Base-by-base conservation (phyloP, 2,797 vertebrate genomes). In the Discoglossus pictus region DNA sequence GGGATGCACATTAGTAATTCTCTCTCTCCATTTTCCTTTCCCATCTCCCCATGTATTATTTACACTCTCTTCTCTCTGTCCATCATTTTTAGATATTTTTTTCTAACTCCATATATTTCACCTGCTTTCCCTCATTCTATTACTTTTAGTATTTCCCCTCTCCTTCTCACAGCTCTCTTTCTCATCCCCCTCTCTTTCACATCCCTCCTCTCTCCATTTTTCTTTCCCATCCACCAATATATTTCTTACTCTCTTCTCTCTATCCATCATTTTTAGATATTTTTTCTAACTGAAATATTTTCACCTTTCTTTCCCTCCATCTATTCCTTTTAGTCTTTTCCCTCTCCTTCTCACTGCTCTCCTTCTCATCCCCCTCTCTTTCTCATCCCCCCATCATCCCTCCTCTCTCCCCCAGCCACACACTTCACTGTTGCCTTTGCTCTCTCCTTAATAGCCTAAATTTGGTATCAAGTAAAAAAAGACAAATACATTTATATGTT, bases 41-140 rank as follows among this genome's bases (percentile, higher is more conserved):
- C 31, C 38, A 31, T 35, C 34, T 38, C 34, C 16, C 7, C 12
- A 2, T 34, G 9, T 53, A 15, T 36, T 24, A 6, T 4, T 35
- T 15, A 18, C 15, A 34, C 13, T 53, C n/a, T 20, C 21, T 8
- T 18, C 36, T 68, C 61, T 61, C 71, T 68, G 54, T n/a, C 35
- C 35, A 50, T 52, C 44, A 43, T 48, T 47, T 21, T 31, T 12
- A 31, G 24, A 15, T 53, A 9, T n/a, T 53, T 44, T 15, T 17
- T 44, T 44, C n/a, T 44, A 3, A 7, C 42, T 8, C 4, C 16
- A 15, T 44, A 15, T 20, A 17, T 16, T 17, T 17, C 42, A 9
- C 47, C 15, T 11, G 2, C 36, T 42, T 23, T 23, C 8, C 24
- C 36, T 39, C 18, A 17, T 3, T 4, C 16, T 44, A 17, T 39